Base-by-base conservation (phyloP, 1,140 invertebrate genomes). In the Brachionus rubens region DNA sequence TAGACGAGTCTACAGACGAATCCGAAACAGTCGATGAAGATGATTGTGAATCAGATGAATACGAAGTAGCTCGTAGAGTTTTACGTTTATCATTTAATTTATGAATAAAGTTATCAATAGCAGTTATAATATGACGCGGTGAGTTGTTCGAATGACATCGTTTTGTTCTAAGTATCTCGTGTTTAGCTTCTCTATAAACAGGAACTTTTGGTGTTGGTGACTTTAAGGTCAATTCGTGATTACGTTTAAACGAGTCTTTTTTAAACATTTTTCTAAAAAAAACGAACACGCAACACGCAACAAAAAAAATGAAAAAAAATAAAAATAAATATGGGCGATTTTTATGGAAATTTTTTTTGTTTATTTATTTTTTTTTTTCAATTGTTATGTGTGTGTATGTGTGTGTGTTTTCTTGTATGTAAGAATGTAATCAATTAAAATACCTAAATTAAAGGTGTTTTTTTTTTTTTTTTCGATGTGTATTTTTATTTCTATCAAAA, bases 391-490 rank as follows among this genome's bases (percentile, higher is more conserved):
- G n/a, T n/a, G n/a, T n/a, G n/a, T n/a, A n/a, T n/a, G n/a, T n/a
- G n/a, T n/a, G n/a, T n/a, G n/a, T n/a, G n/a, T n/a, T n/a, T n/a
- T n/a, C n/a, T n/a, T n/a, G n/a, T 41, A 65, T 21, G 33, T 21
- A 65, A 12, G 43, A 65, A 65, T 65, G 59, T 65, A 65, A 65
- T 65, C 59, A 65, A 65, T 65, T 65, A 65, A 65, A 65, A 65
- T 65, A 43, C 59, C 59, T 46, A 43, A 5, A 65, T 43, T 12
- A 65, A 65, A 30, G 40, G 9, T 46, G 9, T 46, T 16, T 46
- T 46, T 14, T 46, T 46, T 14, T 46, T 46, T 16, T 46, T 46
- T 5, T 46, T 46, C n/a, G n/a, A 9, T 36, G 33, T 5, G 33
- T 36, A 9, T 36, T 36, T 36, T 36, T 36, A 36, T 36, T 40